Evolutionary conservation across 2,797 vertebrate genomes (phyloP).

Genomic region (Adelosebastes latens): DNA sequence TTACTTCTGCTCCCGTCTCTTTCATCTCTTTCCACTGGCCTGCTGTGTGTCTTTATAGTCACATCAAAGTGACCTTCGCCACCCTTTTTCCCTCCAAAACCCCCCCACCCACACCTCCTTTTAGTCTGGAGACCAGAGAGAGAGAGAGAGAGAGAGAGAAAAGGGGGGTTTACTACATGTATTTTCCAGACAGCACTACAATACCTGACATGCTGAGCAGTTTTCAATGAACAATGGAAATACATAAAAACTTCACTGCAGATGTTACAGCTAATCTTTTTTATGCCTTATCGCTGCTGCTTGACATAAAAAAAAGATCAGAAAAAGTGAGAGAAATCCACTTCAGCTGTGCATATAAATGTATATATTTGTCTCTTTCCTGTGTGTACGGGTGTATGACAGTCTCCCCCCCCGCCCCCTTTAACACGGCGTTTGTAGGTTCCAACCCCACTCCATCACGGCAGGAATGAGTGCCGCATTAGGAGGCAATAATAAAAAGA

Average conservation of each 20-base stretch:
- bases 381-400: background rate
- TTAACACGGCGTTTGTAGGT: background rate
- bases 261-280: background rate
- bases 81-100: constrained; percentile 46
- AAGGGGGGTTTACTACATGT: constrained; percentile 26
- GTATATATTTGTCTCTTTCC: background rate
- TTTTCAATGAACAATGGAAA: constrained; percentile 32
- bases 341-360: background rate
- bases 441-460: constrained; percentile 5
- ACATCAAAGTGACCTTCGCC: constrained; percentile 80
- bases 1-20: constrained; percentile 59
- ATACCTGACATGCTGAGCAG: constrained; percentile 43
- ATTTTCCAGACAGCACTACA: constrained; percentile 52
- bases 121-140: constrained; percentile 43
- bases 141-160: background rate
- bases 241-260: background rate
- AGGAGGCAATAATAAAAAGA: constrained; percentile 61
- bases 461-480: constrained; percentile 42
- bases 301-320: background rate
- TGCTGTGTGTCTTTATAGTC: constrained; percentile 76
- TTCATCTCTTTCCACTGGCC: constrained; percentile 75
- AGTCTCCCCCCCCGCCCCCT: no score
- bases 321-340: background rate
- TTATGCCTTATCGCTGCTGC: background rate
- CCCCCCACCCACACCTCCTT: constrained; percentile 30